phyloP scores from a whole-genome alignment of 64 coral and sea anemone genomes.

The Porites australiensis region DNA sequence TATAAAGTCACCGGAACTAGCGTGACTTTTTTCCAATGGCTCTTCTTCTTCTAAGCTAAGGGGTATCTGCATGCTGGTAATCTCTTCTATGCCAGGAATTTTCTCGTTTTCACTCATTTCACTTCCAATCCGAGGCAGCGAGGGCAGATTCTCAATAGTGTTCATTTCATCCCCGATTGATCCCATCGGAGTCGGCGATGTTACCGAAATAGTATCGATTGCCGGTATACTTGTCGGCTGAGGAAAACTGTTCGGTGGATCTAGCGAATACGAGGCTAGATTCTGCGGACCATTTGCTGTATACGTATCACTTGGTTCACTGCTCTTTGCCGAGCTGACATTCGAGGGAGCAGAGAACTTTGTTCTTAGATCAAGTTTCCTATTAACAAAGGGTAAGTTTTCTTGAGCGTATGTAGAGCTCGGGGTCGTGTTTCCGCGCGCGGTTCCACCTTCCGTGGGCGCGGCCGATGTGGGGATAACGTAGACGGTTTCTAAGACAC shows the following conservation, averaged over 20 bases:
- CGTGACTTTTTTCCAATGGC: conserved; percentile 37
- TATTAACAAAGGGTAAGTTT: background rate
- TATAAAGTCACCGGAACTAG: background rate
- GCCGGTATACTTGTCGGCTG: conserved; percentile 64
- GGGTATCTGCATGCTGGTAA: conserved; percentile 34
- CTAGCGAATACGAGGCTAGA: conserved; percentile 7
- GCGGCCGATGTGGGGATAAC: conserved; percentile 9
- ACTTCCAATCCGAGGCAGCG: conserved; percentile 36
- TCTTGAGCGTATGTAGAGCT: background rate
- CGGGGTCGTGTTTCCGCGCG: background rate
- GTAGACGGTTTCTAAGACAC: conserved; percentile 17
- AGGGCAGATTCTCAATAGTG: conserved; percentile 38
- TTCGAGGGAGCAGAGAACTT: background rate
- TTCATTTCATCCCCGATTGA: conserved; percentile 65
- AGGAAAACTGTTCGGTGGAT: conserved; percentile 52
- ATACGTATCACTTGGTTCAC: background rate
- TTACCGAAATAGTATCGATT: conserved; percentile 45
- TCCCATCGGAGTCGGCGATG: conserved; percentile 62
- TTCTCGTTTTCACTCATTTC: conserved; percentile 25
- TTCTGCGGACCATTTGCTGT: background rate
- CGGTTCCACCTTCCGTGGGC: background rate
- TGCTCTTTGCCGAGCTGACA: background rate
- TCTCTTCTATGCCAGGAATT: conserved; percentile 40
- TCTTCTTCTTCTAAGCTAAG: conserved; percentile 34
- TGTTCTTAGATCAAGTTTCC: background rate